These are phyloP conservation scores for rat (Rattus norvegicus) DNA, from an alignment of 2,113 vertebrate genomes.

Conservation along the genomic window DNA sequence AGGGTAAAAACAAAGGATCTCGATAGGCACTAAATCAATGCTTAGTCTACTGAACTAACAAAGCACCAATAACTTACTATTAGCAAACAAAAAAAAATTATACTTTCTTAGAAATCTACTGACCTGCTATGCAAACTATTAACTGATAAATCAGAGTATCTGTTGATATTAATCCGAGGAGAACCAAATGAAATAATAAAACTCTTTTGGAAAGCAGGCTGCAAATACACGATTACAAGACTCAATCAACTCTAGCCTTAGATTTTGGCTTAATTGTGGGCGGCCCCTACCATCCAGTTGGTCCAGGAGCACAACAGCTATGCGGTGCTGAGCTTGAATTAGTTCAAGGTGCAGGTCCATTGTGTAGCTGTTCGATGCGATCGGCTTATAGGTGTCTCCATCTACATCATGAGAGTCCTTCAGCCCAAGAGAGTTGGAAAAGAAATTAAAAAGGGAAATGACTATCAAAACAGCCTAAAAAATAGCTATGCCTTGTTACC, in stretches of 20 bases:
- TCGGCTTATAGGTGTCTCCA: slow-evolving; percentile 64
- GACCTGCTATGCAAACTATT: slow-evolving; percentile 5
- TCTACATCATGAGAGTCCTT: slow-evolving; percentile 63
- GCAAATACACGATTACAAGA: slow-evolving; percentile 24
- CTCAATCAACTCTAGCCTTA: not conserved
- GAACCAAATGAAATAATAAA: slow-evolving; percentile 44
- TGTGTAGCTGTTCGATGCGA: slow-evolving; percentile 79
- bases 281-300: slow-evolving; percentile 86
- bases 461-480: slow-evolving; percentile 67
- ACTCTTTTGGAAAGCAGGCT: slow-evolving; percentile 29
- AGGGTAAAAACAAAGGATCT: not conserved
- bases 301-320: slow-evolving; percentile 89
- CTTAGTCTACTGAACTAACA: slow-evolving; percentile 14
- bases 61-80: slow-evolving; percentile 28
- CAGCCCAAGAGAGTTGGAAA: slow-evolving; percentile 68
- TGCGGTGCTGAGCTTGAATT: slow-evolving; percentile 90
- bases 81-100: not conserved
- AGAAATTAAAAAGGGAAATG: slow-evolving; percentile 69
- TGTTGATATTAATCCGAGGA: slow-evolving; percentile 29
- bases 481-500: not conserved
- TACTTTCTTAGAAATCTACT: slow-evolving; percentile 15
- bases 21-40: not conserved
- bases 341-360: slow-evolving; percentile 94
- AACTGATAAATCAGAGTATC: slow-evolving; percentile 23
- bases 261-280: not conserved